phyloP scores from a whole-genome alignment of 2,888 invertebrate genomes.

The Campoletis raptor region DNA sequence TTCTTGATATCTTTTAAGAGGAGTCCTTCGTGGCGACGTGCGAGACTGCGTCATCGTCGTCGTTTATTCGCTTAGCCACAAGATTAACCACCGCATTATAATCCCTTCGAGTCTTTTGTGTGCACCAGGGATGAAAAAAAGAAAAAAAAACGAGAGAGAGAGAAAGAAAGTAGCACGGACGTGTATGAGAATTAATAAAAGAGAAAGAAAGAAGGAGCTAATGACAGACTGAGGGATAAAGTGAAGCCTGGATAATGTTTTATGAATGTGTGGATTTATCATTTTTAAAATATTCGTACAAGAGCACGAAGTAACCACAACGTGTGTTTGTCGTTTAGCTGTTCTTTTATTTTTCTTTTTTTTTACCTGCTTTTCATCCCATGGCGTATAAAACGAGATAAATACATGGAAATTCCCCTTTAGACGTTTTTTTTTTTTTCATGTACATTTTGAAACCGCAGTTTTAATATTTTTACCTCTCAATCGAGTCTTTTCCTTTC shows the following conservation, averaged over 20 bases:
- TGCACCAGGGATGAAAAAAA: conserved; percentile 55
- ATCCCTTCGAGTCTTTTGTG: conserved; percentile 69
- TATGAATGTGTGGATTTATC: conserved; percentile 23
- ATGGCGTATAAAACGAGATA: conserved; percentile 62
- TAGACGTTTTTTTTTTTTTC: neutral
- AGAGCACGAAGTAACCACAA: conserved; percentile 56
- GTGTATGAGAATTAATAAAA: neutral
- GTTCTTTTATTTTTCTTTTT: conserved; percentile 49
- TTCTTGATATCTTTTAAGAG: conserved; percentile 36
- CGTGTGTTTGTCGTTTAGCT: conserved; percentile 23
- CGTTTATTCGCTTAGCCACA: conserved; percentile 78
- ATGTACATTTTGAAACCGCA: conserved; percentile 53
- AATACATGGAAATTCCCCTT: conserved; percentile 56
- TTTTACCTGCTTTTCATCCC: conserved; percentile 54
- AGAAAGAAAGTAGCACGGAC: conserved; percentile 50
- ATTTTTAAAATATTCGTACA: conserved; percentile 25
- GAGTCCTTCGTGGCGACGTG: conserved; percentile 37
- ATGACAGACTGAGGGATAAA: conserved; percentile 11
- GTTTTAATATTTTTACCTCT: conserved; percentile 58
- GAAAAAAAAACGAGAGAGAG: too few relatives aligned
- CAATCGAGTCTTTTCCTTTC: conserved; percentile 35
- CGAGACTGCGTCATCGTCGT: conserved; percentile 57
- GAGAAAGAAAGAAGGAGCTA: conserved; percentile 21
- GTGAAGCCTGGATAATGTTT: conserved; percentile 41
- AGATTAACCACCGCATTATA: conserved; percentile 78